phyloP scores from a whole-genome alignment of 2,888 invertebrate genomes.

The Patella ulyssiponensis region DNA sequence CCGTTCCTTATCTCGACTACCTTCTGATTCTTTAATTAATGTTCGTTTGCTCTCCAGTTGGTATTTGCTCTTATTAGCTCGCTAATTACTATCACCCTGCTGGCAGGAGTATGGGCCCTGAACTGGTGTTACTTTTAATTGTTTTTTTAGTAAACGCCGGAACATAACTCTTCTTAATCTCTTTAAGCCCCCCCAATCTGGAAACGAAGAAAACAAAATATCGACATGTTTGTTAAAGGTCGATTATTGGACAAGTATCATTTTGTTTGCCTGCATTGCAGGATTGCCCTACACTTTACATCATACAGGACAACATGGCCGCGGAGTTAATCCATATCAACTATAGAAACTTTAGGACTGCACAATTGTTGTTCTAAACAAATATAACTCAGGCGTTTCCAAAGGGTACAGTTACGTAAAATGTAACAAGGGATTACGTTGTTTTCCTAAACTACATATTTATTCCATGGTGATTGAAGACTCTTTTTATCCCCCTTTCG shows the following conservation, averaged over 20 bases:
- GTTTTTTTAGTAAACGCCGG: neutral
- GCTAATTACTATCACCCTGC: slow-evolving; percentile 8
- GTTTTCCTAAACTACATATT: slow-evolving; percentile 11
- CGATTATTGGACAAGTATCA: slow-evolving; percentile 4
- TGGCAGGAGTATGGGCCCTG: neutral
- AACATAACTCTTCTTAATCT: neutral
- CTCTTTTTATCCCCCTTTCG: too few species aligned
- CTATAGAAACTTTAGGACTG: slow-evolving; percentile 12
- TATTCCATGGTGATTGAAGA: neutral
- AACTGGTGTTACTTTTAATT: neutral
- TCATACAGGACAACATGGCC: neutral
- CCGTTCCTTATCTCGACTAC: neutral
- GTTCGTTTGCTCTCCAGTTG: too few species aligned
- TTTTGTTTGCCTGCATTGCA: neutral
- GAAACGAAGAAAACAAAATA: slow-evolving; percentile 3
- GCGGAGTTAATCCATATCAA: neutral
- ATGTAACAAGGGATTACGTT: neutral
- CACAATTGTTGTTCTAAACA: slow-evolving; percentile 18
- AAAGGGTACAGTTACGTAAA: slow-evolving; percentile 13
- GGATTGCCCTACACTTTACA: neutral
- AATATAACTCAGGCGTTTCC: slow-evolving; percentile 18
- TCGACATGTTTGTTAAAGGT: slow-evolving; percentile 8
- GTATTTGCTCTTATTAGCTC: neutral
- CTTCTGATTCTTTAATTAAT: slow-evolving; percentile 7
- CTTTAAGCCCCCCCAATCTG: neutral